These are phyloP conservation scores for Chloropsis hardwickii DNA, from an alignment of 2,113 vertebrate species.

Conservation along the genomic window DNA sequence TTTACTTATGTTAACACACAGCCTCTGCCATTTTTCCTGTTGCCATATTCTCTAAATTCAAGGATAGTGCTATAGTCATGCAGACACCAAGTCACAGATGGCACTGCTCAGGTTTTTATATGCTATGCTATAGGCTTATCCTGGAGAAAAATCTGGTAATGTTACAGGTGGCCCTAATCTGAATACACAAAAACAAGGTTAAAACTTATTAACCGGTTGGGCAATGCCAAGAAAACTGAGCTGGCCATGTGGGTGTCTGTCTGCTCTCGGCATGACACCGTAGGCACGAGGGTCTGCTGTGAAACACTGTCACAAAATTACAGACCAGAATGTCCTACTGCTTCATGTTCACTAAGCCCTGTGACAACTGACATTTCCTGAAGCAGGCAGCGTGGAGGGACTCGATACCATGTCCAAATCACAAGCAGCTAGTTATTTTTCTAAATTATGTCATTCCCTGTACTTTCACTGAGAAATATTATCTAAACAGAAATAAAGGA, in stretches of 20 bases:
- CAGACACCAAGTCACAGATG: background rate
- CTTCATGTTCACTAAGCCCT: background rate
- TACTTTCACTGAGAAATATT: background rate
- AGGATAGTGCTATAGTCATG: background rate
- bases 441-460: background rate
- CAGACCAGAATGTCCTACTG: background rate
- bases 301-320: background rate
- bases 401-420: background rate
- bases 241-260: background rate
- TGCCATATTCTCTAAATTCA: background rate
- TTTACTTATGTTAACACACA: background rate
- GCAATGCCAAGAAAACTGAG: background rate
- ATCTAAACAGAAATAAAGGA: background rate
- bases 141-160: background rate
- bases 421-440: background rate
- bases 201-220: background rate
- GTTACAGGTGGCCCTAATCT: background rate
- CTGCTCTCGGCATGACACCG: background rate
- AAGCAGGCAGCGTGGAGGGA: background rate
- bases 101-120: background rate
- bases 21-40: background rate
- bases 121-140: background rate
- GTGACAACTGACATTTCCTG: background rate
- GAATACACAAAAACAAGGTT: background rate
- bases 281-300: background rate